Evolutionary conservation across 2,113 vertebrate genomes (phyloP).

Genomic region (Chionomys nivalis): DNA sequence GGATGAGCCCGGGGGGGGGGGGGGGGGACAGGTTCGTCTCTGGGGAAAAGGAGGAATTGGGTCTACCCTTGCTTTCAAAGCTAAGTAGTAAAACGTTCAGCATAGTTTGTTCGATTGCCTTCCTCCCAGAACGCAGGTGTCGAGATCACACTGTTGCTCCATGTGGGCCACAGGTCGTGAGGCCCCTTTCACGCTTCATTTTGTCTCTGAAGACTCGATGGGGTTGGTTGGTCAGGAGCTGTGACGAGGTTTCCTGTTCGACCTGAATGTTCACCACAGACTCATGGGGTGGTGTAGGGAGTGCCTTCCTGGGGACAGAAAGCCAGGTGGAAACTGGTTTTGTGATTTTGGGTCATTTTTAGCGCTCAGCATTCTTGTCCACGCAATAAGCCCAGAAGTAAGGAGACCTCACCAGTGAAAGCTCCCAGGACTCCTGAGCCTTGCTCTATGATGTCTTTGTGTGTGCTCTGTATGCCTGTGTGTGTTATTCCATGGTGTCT

Average conservation of each 20-base stretch:
- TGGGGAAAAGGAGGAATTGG: not conserved
- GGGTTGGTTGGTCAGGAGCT: not conserved
- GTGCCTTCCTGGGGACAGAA: not conserved
- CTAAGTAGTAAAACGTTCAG: not conserved
- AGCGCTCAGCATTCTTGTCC: not conserved
- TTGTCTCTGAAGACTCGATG: not conserved
- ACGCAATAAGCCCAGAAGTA: not conserved
- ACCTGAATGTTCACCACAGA: accelerated
- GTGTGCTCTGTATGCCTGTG: too few relatives aligned
- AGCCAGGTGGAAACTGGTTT: not conserved
- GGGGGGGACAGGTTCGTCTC: not conserved
- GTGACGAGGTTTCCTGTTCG: not conserved
- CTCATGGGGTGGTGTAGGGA: not conserved
- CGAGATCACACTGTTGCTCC: not conserved
- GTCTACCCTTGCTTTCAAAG: not conserved
- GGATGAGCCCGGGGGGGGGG: not conserved
- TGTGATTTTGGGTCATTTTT: not conserved
- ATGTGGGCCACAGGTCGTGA: not conserved
- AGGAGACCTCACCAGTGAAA: not conserved
- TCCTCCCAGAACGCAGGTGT: not conserved
- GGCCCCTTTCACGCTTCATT: not conserved
- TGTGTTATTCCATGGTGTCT: too few relatives aligned
- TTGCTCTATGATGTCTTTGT: too few relatives aligned
- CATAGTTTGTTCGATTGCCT: not conserved
- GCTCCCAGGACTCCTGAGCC: not conserved